Conservation (phyloP, 2,888 invertebrate species). For the Andrena bucephala region DNA sequence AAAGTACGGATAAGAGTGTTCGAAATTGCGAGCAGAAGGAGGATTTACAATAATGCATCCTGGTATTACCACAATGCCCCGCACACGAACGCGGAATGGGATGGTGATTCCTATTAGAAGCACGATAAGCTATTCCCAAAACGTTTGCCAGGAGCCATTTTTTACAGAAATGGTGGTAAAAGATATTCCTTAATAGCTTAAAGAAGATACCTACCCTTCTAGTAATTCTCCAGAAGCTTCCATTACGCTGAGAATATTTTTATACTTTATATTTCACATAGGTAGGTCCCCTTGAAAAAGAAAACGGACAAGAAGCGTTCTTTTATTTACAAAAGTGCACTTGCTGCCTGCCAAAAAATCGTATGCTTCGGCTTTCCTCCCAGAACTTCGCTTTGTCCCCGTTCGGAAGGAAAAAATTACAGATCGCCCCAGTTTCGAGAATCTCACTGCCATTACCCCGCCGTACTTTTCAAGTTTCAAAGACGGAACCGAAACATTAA, state of each 20-base stretch:
- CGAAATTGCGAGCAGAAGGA: neutral
- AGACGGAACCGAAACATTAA: conserved; percentile 12
- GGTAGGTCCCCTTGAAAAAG: neutral
- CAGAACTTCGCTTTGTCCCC: no score
- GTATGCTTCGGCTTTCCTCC: neutral
- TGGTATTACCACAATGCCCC: neutral
- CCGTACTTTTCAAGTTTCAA: neutral
- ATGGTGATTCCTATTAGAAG: neutral
- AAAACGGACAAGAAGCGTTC: neutral
- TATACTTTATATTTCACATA: no score
- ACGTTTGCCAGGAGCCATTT: neutral
- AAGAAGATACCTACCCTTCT: neutral
- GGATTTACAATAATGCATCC: conserved; percentile 3
- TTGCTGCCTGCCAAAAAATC: neutral
- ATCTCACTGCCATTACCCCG: neutral
- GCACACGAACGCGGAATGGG: neutral
- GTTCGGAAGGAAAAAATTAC: neutral
- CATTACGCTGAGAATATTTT: neutral
- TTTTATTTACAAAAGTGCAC: neutral
- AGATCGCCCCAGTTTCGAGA: neutral
- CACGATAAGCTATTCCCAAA: conserved; percentile 1
- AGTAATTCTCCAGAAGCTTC: neutral
- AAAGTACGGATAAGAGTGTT: neutral
- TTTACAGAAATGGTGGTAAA: neutral
- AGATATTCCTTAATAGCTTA: neutral